A percentile compares a stretch with the other conserved stretches of the same genome.
phyloP scores from a whole-genome alignment of 1,140 invertebrate genomes.

The Batillaria attramentaria region DNA sequence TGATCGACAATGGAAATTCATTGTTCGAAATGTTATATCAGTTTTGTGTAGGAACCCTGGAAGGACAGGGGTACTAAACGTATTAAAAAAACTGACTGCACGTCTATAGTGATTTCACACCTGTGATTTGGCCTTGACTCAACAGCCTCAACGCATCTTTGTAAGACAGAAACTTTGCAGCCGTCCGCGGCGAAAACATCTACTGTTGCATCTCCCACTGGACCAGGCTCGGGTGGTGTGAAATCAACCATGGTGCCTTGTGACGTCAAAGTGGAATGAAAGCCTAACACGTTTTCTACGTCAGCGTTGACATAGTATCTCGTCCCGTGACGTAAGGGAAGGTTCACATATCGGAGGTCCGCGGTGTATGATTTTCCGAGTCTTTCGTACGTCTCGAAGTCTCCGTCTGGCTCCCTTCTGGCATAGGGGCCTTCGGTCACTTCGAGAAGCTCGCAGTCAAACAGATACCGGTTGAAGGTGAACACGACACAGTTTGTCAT shows the following conservation, averaged over 20 bases:
- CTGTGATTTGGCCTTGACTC: conserved; percentile 43
- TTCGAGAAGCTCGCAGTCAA: conserved; percentile 41
- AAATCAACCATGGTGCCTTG: conserved; percentile 48
- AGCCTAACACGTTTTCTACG: conserved; percentile 42
- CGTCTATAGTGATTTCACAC: too few species aligned
- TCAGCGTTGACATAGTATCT: conserved; percentile 47
- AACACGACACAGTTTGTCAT: conserved; percentile 46
- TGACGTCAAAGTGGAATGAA: conserved; percentile 37
- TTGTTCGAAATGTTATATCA: too few species aligned
- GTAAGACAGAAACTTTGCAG: conserved; percentile 42
- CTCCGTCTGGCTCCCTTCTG: conserved; percentile 34
- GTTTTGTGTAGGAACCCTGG: too few species aligned
- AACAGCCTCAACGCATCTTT: conserved; percentile 45
- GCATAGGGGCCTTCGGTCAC: conserved; percentile 42
- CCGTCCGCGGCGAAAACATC: conserved; percentile 35
- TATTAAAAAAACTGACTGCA: too few species aligned
- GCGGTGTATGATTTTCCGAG: conserved; percentile 39
- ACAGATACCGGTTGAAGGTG: conserved; percentile 43
- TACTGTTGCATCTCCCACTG: conserved; percentile 14
- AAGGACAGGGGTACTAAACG: too few species aligned
- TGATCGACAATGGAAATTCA: too few species aligned
- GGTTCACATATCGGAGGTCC: conserved; percentile 34
- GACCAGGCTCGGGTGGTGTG: conserved; percentile 46
- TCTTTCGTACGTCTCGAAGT: conserved; percentile 47
- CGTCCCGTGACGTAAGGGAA: conserved; percentile 39